These are phyloP conservation scores for Eulemur coronatus DNA, from an alignment of 2,797 vertebrate genomes.

Conservation along the genomic window DNA sequence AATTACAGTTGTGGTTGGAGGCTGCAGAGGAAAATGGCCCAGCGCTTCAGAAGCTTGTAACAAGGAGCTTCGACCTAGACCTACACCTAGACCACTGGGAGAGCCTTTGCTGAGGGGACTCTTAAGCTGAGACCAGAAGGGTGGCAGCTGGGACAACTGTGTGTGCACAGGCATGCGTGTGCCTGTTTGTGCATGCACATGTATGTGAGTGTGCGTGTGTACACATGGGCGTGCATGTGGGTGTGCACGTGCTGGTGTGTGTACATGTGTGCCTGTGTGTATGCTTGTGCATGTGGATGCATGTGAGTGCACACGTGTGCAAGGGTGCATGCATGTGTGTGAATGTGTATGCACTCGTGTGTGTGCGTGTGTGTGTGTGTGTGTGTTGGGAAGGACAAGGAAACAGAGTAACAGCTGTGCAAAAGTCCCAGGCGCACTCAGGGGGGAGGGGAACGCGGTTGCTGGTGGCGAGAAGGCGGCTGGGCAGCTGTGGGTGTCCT, in stretches of 20 bases:
- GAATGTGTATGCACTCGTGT: background rate
- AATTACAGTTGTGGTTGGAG: background rate
- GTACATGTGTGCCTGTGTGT: background rate
- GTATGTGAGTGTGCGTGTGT: background rate
- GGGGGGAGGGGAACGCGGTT: background rate
- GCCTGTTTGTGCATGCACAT: background rate
- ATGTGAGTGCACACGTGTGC: background rate
- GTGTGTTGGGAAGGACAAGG: background rate
- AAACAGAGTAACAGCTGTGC: background rate
- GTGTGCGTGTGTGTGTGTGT: background rate
- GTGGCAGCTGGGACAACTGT: background rate
- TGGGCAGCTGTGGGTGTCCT: background rate
- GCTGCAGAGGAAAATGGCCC: background rate
- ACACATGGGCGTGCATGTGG: too few relatives aligned
- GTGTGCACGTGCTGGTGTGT: background rate
- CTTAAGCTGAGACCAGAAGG: background rate
- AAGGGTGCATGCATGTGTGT: background rate
- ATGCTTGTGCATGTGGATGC: too few relatives aligned
- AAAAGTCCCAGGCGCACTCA: background rate
- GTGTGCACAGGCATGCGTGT: background rate
- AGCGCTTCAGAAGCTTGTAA: background rate
- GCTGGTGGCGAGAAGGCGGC: background rate
- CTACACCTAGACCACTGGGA: background rate
- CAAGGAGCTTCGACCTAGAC: background rate
- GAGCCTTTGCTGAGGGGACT: background rate